phyloP scores from a whole-genome alignment of 2,113 vertebrate genomes.

The Lepus timidus region DNA sequence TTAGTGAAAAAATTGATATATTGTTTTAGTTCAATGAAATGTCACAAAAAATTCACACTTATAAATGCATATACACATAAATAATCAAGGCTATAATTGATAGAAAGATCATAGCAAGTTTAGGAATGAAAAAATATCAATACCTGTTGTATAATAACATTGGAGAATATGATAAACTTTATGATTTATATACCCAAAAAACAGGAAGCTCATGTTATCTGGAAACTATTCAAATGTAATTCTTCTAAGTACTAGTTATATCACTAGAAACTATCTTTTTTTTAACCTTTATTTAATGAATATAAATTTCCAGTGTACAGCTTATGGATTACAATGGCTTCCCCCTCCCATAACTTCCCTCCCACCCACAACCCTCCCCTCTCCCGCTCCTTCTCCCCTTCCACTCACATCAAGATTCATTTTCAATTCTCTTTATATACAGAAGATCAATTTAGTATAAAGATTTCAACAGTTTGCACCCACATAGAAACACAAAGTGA shows the following conservation, averaged over 20 bases:
- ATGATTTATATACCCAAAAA: neutral
- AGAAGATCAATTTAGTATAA: no score
- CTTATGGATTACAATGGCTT: no score
- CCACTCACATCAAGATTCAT: no score
- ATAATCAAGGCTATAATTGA: neutral
- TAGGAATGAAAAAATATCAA: neutral
- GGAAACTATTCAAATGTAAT: constrained; percentile 29
- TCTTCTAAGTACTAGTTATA: neutral
- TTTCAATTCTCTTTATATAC: no score
- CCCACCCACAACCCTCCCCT: no score
- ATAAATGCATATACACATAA: neutral
- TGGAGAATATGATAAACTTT: neutral
- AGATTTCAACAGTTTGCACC: no score
- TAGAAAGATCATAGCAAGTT: neutral
- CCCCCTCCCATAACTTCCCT: no score
- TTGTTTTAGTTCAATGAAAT: neutral
- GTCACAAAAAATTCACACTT: neutral
- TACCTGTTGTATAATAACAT: neutral
- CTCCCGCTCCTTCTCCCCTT: no score
- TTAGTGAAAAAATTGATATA: neutral
- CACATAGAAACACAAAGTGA: no score
- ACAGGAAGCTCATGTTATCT: neutral
- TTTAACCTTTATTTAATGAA: no score
- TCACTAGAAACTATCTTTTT: neutral
- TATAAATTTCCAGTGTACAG: no score